Conservation (phyloP, 2,797 vertebrate genomes). For the Euthynnus affinis region DNA sequence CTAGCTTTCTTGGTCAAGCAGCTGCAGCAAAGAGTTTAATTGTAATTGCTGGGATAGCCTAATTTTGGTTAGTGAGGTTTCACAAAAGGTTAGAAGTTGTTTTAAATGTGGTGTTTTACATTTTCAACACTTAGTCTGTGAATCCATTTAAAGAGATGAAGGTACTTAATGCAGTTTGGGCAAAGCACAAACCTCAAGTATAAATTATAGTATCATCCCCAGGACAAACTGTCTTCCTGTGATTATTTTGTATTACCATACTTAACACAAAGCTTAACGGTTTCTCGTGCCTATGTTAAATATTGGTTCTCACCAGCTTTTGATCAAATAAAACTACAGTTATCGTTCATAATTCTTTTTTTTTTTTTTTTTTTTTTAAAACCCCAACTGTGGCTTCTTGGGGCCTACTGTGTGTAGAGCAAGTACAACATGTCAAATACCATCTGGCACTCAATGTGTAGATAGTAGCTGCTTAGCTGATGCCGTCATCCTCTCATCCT, state of each 20-base stretch:
- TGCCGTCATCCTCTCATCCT: slow-evolving; percentile 24
- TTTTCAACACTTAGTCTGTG: not conserved
- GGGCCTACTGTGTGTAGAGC: not conserved
- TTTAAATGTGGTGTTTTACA: not conserved
- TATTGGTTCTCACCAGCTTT: not conserved
- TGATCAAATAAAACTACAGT: not conserved
- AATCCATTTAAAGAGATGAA: not conserved
- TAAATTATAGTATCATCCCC: not conserved
- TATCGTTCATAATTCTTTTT: not conserved
- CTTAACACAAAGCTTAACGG: not conserved
- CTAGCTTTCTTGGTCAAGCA: not conserved
- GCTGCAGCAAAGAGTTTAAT: not conserved
- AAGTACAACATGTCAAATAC: slow-evolving; percentile 11
- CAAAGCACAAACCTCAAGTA: not conserved
- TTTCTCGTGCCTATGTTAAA: not conserved
- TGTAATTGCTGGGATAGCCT: not conserved
- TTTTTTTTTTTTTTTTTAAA: too few relatives aligned
- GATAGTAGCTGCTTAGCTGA: not conserved
- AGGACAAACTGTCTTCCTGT: not conserved
- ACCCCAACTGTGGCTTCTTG: not conserved
- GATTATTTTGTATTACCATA: not conserved
- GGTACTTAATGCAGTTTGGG: not conserved
- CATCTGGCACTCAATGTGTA: slow-evolving; percentile 26
- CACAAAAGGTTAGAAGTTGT: not conserved
- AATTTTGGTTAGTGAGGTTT: not conserved